Evolutionary conservation across 2,797 vertebrate species (phyloP).

Genomic region (Tokudaia tokunoshimensis): DNA sequence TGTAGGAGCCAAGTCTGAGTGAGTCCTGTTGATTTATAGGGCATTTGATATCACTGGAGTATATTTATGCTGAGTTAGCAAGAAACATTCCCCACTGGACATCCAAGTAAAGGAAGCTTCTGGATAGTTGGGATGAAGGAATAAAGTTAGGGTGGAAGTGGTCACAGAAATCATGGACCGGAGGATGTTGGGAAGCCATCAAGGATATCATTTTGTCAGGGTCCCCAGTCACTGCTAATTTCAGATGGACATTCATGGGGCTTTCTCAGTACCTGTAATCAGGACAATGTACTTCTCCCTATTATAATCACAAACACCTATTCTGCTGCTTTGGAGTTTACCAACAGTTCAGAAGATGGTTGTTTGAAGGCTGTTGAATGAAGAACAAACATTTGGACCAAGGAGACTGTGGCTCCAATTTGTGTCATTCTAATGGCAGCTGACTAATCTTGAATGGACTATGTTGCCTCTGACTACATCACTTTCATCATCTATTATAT

Average conservation of each 20-base stretch:
- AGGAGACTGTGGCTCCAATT: not conserved
- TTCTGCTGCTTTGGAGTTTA: slow-evolving; percentile 34
- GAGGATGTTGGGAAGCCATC: slow-evolving; percentile 18
- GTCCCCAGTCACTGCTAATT: not conserved
- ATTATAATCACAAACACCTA: not conserved
- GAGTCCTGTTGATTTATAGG: slow-evolving; percentile 41
- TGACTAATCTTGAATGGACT: not conserved
- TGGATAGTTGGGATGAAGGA: not conserved
- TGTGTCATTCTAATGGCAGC: not conserved
- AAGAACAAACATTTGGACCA: slow-evolving; percentile 1
- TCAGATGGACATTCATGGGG: not conserved
- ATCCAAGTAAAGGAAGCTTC: slow-evolving; percentile 13
- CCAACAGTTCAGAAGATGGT: slow-evolving; percentile 23
- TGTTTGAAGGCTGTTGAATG: not conserved
- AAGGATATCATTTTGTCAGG: not conserved
- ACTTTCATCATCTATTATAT: slow-evolving; percentile 15
- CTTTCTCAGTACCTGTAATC: not conserved
- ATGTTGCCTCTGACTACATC: slow-evolving; percentile 2
- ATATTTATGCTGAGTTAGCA: slow-evolving; percentile 48
- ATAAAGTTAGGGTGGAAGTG: slow-evolving; percentile 25
- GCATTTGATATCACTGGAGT: slow-evolving; percentile 24
- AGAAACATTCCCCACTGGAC: slow-evolving; percentile 8
- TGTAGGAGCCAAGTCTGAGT: slow-evolving; percentile 26
- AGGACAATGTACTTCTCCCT: not conserved
- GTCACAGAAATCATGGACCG: not conserved